phyloP scores from a whole-genome alignment of 2,797 vertebrate genomes.

The Oophaga sylvatica region DNA sequence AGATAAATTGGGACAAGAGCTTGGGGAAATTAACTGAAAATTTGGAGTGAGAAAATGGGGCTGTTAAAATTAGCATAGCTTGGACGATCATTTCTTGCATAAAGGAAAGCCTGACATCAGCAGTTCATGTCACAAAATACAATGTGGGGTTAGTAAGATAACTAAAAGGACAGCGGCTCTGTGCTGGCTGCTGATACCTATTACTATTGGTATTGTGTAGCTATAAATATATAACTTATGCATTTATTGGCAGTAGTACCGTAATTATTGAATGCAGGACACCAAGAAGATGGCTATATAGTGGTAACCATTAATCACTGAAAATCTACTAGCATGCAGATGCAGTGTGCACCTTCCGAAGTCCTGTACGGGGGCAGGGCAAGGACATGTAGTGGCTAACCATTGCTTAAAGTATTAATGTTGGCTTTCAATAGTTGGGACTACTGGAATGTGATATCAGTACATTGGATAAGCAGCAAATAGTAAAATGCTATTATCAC shows the following conservation, averaged over 20 bases:
- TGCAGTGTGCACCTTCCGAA: background rate
- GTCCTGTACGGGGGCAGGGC: too few relatives aligned
- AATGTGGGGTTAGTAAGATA: background rate
- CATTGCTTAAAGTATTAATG: background rate
- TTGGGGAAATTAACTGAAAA: slow-evolving; percentile 11
- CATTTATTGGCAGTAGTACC: too few relatives aligned
- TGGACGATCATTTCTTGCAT: background rate
- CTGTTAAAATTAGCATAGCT: background rate
- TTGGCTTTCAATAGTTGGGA: too few relatives aligned
- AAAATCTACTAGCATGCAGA: background rate
- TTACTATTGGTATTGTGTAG: too few relatives aligned
- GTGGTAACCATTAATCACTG: background rate
- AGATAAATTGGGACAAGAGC: background rate
- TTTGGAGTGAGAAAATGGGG: background rate
- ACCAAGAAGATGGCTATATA: too few relatives aligned
- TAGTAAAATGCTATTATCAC: background rate
- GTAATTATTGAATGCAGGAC: too few relatives aligned
- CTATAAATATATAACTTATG: too few relatives aligned
- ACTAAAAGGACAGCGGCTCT: background rate
- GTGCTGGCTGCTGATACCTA: too few relatives aligned
- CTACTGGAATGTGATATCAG: too few relatives aligned
- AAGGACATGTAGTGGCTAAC: background rate
- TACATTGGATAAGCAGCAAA: background rate
- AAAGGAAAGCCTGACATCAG: background rate
- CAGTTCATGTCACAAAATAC: background rate